Percentiles rank a stretch among this genome's conserved stretches.
These are phyloP conservation scores for Muscidifurax raptorellus DNA, from an alignment of 1,140 invertebrate genomes.

Conservation along the genomic window DNA sequence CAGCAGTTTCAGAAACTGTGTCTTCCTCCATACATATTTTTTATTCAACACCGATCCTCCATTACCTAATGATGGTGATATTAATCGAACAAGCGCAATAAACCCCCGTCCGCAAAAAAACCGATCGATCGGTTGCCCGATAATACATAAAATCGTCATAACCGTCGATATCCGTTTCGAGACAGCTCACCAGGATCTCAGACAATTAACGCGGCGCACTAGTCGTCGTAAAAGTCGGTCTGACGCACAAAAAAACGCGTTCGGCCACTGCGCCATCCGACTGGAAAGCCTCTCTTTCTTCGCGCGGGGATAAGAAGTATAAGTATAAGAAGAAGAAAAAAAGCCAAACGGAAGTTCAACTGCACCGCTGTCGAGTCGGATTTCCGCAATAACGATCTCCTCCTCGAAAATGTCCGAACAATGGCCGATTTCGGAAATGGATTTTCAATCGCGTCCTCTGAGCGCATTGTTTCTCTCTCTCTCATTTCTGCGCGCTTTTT, in stretches of 20 bases:
- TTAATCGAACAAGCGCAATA: not conserved
- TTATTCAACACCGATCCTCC: not conserved
- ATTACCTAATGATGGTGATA: not conserved
- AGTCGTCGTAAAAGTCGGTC: constrained; percentile 29
- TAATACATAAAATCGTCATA: not conserved
- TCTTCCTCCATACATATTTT: not conserved
- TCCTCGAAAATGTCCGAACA: not conserved
- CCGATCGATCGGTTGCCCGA: not conserved
- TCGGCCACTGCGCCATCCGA: constrained; percentile 18
- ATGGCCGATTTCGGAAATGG: not conserved
- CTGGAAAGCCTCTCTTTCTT: constrained; percentile 33
- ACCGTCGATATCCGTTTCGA: not conserved
- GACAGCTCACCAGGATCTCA: no score
- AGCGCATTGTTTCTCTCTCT: not conserved
- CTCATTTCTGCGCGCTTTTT: not conserved
- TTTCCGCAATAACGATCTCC: constrained; percentile 1
- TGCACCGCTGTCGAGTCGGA: not conserved
- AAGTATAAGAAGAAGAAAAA: constrained; percentile 5
- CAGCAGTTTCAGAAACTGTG: not conserved
- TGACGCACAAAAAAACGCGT: constrained; percentile 12
- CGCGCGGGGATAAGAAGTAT: not conserved
- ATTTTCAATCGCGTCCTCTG: not conserved
- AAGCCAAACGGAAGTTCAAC: constrained; percentile 5
- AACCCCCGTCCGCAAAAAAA: not conserved
- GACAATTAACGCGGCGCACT: not conserved